phyloP scores from a whole-genome alignment of 1,140 invertebrate genomes.

The Halictus rubicundus region DNA sequence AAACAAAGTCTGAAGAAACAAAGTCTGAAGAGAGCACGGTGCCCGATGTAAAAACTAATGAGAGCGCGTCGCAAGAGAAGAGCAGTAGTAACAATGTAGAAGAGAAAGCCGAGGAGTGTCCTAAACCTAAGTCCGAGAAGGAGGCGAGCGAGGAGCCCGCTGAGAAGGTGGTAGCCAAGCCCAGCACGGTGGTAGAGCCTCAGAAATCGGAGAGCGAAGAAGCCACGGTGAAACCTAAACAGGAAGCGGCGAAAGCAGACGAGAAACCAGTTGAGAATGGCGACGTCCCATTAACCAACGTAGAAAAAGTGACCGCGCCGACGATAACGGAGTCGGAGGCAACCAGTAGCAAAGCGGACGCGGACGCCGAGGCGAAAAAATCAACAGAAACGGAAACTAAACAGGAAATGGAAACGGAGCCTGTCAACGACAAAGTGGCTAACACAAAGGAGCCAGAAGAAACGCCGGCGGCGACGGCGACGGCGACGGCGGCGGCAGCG shows the following conservation, averaged over 20 bases:
- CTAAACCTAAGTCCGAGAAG: constrained; percentile 46
- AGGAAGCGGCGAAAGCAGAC: constrained; percentile 36
- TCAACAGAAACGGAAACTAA: constrained; percentile 29
- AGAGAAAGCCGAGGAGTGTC: constrained; percentile 47
- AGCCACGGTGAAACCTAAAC: constrained; percentile 39
- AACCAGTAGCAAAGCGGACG: constrained; percentile 41
- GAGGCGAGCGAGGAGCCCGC: constrained; percentile 53
- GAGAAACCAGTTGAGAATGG: constrained; percentile 45
- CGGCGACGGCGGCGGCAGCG: not conserved
- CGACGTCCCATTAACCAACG: constrained; percentile 32
- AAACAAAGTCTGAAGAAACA: constrained; percentile 42
- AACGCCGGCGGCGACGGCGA: not conserved
- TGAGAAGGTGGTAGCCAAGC: constrained; percentile 26
- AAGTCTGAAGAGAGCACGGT: constrained; percentile 39
- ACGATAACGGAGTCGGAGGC: constrained; percentile 47
- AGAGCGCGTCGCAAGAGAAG: constrained; percentile 23
- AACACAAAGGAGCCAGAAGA: constrained; percentile 47
- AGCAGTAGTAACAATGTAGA: constrained; percentile 36
- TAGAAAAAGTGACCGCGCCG: constrained; percentile 38
- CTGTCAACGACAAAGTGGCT: constrained; percentile 46
- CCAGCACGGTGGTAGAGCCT: constrained; percentile 32
- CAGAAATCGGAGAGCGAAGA: constrained; percentile 43
- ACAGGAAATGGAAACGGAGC: constrained; percentile 41
- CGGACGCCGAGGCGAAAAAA: constrained; percentile 28
- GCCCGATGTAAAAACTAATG: constrained; percentile 29